These are phyloP conservation scores for Alosa sapidissima DNA, from an alignment of 2,797 vertebrate genomes.

Conservation along the genomic window DNA sequence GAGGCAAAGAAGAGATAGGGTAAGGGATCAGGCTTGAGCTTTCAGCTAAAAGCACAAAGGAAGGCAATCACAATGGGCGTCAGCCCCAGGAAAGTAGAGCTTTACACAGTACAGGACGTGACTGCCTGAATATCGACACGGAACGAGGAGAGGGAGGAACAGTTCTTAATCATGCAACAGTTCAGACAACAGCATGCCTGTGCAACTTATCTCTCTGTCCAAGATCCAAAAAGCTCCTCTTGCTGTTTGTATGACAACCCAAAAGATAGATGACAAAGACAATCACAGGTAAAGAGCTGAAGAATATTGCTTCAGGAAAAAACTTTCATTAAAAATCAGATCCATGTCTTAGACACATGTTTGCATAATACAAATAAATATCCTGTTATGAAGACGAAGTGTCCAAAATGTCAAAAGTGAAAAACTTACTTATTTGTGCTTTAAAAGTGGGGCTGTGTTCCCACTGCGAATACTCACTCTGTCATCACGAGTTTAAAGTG, in stretches of 20 bases:
- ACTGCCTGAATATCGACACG: not conserved
- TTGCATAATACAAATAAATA: not conserved
- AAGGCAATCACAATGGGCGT: not conserved
- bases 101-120: not conserved
- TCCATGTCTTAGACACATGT: not conserved
- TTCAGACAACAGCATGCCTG: not conserved
- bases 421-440: not conserved
- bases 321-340: not conserved
- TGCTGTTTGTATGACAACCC: not conserved
- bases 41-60: not conserved
- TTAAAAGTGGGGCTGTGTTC: not conserved
- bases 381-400: not conserved
- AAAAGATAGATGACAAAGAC: not conserved
- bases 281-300: not conserved
- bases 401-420: conserved; percentile 19
- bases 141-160: not conserved
- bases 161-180: not conserved
- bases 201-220: conserved; percentile 19
- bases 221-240: not conserved
- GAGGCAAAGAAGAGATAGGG: not conserved
- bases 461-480: not conserved
- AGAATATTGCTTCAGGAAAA: not conserved
- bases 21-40: not conserved
- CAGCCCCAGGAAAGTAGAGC: not conserved
- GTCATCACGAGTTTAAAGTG: not conserved